Base-by-base conservation (phyloP, 1,140 invertebrate genomes). In the Drosophila trapezifrons region DNA sequence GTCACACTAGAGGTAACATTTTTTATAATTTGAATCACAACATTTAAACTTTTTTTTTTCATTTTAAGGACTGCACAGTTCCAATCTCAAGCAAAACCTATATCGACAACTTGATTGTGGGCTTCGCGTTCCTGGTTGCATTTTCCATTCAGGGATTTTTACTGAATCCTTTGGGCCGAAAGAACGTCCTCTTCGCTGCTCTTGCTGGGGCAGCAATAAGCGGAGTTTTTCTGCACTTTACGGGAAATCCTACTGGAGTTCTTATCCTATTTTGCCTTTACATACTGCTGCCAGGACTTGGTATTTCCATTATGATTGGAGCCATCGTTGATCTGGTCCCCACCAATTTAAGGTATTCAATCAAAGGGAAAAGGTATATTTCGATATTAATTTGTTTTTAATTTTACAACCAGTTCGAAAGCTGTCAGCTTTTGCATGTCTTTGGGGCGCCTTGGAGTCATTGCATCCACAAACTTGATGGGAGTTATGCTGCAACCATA, bases 401-500 rank as follows among this genome's bases (percentile, higher is more conserved):
- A 5, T 20, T 73, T 81, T n/a, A 69, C 12, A 13, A 32, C 7
- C 22, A 94, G 94, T 63, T 94, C 93, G 1, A 94, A 94, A 93
- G 94, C 94, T 0, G 92, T 94, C 0, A 94, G 93, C 43, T 73
- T 94, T 47, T 92, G 93, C 8, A 93, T 95, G 92, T 93, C 94
- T 76, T 91, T 93, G 73, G 94, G 94, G 6, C 91, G 94, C n/a
- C 85, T 94, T 4, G 94, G 94, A 3, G 94, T 93, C 6, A 93
- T 94, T 87, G 84, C 93, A 4, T 93, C 93, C 4, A 94, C 93
- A 37, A 94, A 94, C 69, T 60, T 94, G 4, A 93, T 94, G 42
- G 94, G 93, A 0, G 46, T 93, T 17, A 92, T 94, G 76, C 78
- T 94, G 10, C 91, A 93, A 25, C 92, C 92, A 10, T 92, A 93